Evolutionary conservation across 2,888 invertebrate genomes (phyloP).

Genomic region (Hemaris fuciformis): DNA sequence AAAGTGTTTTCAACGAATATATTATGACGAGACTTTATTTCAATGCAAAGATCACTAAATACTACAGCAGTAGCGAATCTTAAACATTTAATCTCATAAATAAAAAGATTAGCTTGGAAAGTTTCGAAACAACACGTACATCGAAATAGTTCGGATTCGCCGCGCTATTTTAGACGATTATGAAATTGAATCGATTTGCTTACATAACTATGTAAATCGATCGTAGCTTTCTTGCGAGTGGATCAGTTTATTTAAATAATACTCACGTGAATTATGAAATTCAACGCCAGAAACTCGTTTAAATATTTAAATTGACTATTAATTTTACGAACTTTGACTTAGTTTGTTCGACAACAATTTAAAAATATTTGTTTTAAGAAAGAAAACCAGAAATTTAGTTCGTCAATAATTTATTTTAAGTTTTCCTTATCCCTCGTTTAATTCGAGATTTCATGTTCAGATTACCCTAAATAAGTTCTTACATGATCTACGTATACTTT

Average conservation of each 20-base stretch:
- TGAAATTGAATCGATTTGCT: neutral
- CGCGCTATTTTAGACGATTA: neutral
- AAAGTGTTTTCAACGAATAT: neutral
- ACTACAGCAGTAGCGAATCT: constrained; percentile 15
- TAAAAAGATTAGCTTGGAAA: constrained; percentile 16
- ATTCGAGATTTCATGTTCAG: too few relatives aligned
- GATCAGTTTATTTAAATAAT: neutral
- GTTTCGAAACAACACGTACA: constrained; percentile 19
- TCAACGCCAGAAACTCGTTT: too few relatives aligned
- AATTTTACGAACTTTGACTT: too few relatives aligned
- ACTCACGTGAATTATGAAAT: too few relatives aligned
- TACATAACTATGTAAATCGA: neutral
- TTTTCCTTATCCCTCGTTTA: too few relatives aligned
- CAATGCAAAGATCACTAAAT: neutral
- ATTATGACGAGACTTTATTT: neutral
- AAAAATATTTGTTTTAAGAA: too few relatives aligned
- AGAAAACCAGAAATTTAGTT: too few relatives aligned
- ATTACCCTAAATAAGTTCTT: too few relatives aligned
- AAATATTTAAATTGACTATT: too few relatives aligned
- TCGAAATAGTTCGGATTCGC: neutral
- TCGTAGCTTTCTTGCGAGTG: neutral
- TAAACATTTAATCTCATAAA: constrained; percentile 22
- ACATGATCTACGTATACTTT: too few relatives aligned
- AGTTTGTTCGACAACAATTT: too few relatives aligned
- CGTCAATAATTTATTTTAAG: too few relatives aligned